Evolutionary conservation across 2,113 vertebrate genomes (phyloP), one percentile per base, ranked within the genome.

Genomic region (Stigmatopora nigra): DNA sequence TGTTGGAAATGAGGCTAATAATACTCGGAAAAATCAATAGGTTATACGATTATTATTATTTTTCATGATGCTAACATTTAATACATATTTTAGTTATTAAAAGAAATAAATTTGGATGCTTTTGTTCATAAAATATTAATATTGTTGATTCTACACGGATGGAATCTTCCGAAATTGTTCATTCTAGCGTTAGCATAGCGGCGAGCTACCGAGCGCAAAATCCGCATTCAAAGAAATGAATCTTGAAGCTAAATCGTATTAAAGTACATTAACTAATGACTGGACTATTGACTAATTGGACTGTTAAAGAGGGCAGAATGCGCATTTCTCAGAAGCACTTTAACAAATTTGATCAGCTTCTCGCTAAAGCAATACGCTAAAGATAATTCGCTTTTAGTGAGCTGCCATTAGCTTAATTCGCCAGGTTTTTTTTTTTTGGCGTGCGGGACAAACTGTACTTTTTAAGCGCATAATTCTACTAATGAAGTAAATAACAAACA

Each of bases 191-290:
- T 3, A 4, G 9, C 48, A 49, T 14, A 56, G 76, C 84, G 79
- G 83, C 62, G 65, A 82, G 77, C 88, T 82, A 83, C 89, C 75
- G 49, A 82, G 83, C 82, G 83, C 85, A 88, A 81, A 82, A 38
- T 77, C 78, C 80, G 76, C 89, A 90, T 89, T 89, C 87, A 89
- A 89, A 90, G 87, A 89, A 90, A 91, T 90, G 86, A 91, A 90
- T 89, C 82, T 22, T 11, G 5, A 15, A 82, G 86, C 51, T 53
- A 88, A 91, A 92, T 90, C 88, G 90, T 88, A 90, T 92, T 91
- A 91, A 85, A 88, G 87, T 88, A 89, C 89, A 91, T 91, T 91
- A 91, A 88, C 89, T 88, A 90, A 92, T 90, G 90, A 88, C 86
- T 87, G 81, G 84, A 86, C 88, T 91, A 89, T 90, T 89, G 89